Conservation (phyloP, 2,797 vertebrate species). For the Heterohyrax brucei region DNA sequence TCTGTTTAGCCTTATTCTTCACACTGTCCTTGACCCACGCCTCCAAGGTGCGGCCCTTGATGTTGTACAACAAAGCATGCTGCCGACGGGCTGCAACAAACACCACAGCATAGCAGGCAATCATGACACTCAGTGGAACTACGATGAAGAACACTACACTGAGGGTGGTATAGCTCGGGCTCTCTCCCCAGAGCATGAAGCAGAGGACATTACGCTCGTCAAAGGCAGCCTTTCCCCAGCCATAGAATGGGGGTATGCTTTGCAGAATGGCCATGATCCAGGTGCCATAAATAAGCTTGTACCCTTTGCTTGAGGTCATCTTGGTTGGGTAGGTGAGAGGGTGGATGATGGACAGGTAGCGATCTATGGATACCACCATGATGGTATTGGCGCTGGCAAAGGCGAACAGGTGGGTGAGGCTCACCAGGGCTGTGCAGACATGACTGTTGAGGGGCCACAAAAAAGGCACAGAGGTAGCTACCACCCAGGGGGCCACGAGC, state of each 20-base stretch:
- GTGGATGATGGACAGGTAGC: slow-evolving; percentile 96
- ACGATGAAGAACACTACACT: slow-evolving; percentile 94
- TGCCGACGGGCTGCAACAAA: slow-evolving; percentile 94
- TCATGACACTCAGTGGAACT: slow-evolving; percentile 94
- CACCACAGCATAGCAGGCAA: slow-evolving; percentile 96
- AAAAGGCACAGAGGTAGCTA: slow-evolving; percentile 92
- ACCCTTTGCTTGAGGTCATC: slow-evolving; percentile 94
- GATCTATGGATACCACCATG: slow-evolving; percentile 95
- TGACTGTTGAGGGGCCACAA: slow-evolving; percentile 94
- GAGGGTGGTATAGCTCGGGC: slow-evolving; percentile 93
- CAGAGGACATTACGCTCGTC: slow-evolving; percentile 93
- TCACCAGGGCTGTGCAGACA: slow-evolving; percentile 94
- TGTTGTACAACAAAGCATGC: slow-evolving; percentile 94
- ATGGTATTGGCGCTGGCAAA: slow-evolving; percentile 96
- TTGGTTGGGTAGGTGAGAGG: slow-evolving; percentile 95
- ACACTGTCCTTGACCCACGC: slow-evolving; percentile 59
- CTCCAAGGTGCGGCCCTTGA: slow-evolving; percentile 88
- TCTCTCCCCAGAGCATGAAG: slow-evolving; percentile 94
- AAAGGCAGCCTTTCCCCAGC: slow-evolving; percentile 94
- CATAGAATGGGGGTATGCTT: slow-evolving; percentile 95
- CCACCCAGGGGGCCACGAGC: slow-evolving; percentile 95
- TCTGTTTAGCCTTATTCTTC: slow-evolving; percentile 45
- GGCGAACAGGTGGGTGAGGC: slow-evolving; percentile 96
- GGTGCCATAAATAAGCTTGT: slow-evolving; percentile 94
- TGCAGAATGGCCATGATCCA: slow-evolving; percentile 94